Evolutionary conservation across 1,140 invertebrate species (phyloP).

Genomic region (Melanaphis sacchari): DNA sequence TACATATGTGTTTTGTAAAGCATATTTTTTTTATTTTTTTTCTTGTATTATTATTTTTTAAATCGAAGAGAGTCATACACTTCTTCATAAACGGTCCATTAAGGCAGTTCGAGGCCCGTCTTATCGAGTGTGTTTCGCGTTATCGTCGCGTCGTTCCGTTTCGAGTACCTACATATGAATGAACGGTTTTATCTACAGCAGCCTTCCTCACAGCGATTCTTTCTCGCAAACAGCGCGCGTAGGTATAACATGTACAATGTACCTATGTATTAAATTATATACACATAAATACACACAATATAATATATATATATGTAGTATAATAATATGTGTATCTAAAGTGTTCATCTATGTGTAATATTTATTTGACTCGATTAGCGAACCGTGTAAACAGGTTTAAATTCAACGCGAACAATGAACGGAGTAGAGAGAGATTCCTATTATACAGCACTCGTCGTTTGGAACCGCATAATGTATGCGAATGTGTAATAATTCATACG

Average conservation of each 20-base stretch:
- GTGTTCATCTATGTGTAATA: slow-evolving; percentile 35
- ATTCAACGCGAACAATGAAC: slow-evolving; percentile 46
- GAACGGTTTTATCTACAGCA: slow-evolving; percentile 19
- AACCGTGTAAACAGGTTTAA: slow-evolving; percentile 45
- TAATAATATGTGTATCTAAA: slow-evolving; percentile 27
- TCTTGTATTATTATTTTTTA: slow-evolving; percentile 10
- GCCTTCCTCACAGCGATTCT: neutral
- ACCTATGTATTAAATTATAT: neutral
- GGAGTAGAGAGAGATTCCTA: neutral
- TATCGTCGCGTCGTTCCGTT: neutral
- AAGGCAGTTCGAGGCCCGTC: neutral
- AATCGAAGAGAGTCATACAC: neutral
- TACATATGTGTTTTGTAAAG: slow-evolving; percentile 2
- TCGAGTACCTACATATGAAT: neutral
- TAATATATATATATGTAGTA: neutral
- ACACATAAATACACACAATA: neutral
- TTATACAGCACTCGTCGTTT: neutral
- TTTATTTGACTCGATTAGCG: slow-evolving; percentile 51
- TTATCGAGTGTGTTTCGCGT: neutral
- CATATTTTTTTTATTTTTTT: neutral
- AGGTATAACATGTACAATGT: neutral
- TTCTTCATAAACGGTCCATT: slow-evolving; percentile 4
- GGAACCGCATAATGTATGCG: neutral
- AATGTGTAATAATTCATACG: neutral
- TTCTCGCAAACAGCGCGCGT: neutral